Evolutionary conservation across 2,797 vertebrate species (phyloP).

Genomic region (Leucoraja ocellata): DNA sequence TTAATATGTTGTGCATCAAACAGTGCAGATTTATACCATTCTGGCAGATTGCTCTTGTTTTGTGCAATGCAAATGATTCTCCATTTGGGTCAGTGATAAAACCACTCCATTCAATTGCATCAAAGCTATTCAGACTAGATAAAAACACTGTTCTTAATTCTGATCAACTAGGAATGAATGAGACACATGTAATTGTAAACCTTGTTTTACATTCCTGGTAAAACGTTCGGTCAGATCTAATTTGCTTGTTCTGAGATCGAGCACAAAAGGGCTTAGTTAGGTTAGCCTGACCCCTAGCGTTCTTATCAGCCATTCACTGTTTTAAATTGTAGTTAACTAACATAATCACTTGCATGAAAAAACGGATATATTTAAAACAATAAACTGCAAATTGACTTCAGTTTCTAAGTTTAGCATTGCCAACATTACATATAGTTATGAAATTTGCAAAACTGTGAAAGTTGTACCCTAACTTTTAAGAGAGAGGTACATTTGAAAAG

Average conservation of each 20-base stretch:
- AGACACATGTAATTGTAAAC: neutral
- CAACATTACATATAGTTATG: neutral
- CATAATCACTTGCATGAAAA: neutral
- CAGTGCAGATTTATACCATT: neutral
- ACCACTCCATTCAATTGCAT: neutral
- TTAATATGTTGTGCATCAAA: neutral
- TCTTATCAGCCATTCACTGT: neutral
- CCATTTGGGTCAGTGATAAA: neutral
- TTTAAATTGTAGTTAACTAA: neutral
- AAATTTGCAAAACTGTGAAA: neutral
- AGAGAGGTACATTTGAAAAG: neutral
- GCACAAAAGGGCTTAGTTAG: neutral
- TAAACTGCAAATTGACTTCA: neutral
- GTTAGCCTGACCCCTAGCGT: slow-evolving; percentile 31
- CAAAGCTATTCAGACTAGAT: neutral
- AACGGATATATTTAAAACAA: neutral
- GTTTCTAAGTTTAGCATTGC: neutral
- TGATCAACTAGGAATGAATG: slow-evolving; percentile 19
- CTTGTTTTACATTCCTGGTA: neutral
- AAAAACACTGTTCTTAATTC: neutral
- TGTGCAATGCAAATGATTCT: neutral
- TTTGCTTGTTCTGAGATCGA: neutral
- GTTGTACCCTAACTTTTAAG: neutral
- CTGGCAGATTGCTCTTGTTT: neutral
- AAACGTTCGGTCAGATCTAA: neutral